phyloP scores from a whole-genome alignment of 2,113 vertebrate species.

The Mustelus asterias region DNA sequence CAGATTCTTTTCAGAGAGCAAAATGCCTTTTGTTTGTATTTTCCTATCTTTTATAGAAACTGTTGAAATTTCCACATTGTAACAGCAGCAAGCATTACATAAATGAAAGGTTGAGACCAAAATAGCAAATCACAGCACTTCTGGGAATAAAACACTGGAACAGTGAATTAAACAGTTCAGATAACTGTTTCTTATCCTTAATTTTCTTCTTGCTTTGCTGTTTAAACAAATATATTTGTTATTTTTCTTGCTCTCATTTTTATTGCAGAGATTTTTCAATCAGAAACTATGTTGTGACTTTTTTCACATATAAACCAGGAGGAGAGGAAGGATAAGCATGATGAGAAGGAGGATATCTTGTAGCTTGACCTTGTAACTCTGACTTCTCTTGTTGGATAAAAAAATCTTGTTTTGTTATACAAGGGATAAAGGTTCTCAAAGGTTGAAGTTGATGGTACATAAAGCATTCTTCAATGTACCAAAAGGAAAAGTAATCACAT shows the following conservation, averaged over 20 bases:
- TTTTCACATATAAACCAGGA: neutral
- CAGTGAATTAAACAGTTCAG: neutral
- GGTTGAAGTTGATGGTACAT: neutral
- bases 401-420: neutral
- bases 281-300: neutral
- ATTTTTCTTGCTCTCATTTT: neutral
- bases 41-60: neutral
- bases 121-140: neutral
- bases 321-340: neutral
- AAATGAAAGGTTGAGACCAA: neutral
- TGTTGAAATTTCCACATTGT: neutral
- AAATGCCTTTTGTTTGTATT: neutral
- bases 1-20: neutral
- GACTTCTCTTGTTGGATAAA: neutral
- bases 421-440: neutral
- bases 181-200: neutral
- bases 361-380: too few species aligned
- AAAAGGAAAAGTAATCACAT: neutral
- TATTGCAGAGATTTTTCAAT: neutral
- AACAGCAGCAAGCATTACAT: neutral
- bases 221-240: neutral
- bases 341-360: neutral
- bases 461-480: neutral
- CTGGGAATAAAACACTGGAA: neutral
- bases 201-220: neutral